Percentiles rank a stretch among this genome's conserved stretches.
Evolutionary conservation across 2,888 invertebrate genomes (phyloP).

Genomic region (Macrosiphum euphorbiae): DNA sequence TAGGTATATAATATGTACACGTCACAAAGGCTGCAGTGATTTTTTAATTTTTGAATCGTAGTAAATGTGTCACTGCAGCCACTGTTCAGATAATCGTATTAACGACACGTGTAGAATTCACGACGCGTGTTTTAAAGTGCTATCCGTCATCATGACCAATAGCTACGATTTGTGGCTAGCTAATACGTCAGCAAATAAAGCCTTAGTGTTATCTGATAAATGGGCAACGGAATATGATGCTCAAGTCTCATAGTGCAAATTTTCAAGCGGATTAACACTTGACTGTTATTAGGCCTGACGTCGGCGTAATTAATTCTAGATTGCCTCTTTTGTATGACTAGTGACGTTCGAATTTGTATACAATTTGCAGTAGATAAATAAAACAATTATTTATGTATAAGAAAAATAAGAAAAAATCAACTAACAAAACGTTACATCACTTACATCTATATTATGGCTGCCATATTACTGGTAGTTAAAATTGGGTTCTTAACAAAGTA

Average conservation of each 20-base stretch:
- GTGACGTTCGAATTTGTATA: background rate
- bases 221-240: background rate
- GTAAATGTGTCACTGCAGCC: background rate
- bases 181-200: constrained; percentile 39
- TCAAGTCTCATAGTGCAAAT: background rate
- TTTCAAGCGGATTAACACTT: constrained; percentile 17
- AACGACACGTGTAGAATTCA: constrained; percentile 50
- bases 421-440: background rate
- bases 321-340: background rate
- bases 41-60: background rate
- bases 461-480: background rate
- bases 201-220: constrained; percentile 33
- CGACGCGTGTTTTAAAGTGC: constrained; percentile 23
- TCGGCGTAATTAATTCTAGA: constrained; percentile 19
- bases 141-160: background rate
- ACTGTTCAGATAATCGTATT: background rate
- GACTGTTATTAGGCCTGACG: constrained; percentile 20
- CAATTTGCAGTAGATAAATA: background rate
- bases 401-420: background rate
- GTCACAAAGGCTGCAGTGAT: background rate
- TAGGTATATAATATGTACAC: background rate
- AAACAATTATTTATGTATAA: background rate
- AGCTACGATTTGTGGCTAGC: constrained; percentile 30
- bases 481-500: background rate
- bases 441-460: background rate